Percentiles rank a stretch among this genome's conserved stretches.
Conservation (phyloP, 2,113 vertebrate species). For the Pan paniscus region DNA sequence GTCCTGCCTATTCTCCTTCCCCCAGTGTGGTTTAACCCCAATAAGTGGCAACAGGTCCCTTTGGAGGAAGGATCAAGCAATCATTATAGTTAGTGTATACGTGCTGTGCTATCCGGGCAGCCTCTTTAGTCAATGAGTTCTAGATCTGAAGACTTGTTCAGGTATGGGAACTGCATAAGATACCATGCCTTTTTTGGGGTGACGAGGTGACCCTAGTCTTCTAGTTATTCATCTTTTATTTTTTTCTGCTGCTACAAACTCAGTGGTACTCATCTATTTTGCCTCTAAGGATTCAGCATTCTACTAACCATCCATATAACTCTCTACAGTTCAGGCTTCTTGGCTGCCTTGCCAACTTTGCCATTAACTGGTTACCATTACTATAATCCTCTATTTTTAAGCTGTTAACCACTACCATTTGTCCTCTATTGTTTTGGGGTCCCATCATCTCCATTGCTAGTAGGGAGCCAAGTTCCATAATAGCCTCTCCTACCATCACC, state of each 20-base stretch:
- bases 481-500: background rate
- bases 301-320: background rate
- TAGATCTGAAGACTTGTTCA: background rate
- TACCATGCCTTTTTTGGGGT: background rate
- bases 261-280: background rate
- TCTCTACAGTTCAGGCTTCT: background rate
- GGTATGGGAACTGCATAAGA: background rate
- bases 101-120: background rate
- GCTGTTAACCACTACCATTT: background rate
- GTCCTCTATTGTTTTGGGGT: background rate
- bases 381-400: background rate
- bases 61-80: background rate
- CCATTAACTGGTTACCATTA: background rate
- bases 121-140: background rate
- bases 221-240: background rate
- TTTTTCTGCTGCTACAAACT: background rate
- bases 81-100: background rate
- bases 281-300: background rate
- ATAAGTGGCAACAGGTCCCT: background rate
- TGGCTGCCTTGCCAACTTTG: background rate
- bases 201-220: background rate
- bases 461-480: background rate
- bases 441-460: background rate
- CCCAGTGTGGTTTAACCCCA: background rate
- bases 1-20: background rate